These are phyloP conservation scores for Philotrypesis tridentata DNA, from an alignment of 1,140 invertebrate species.

Conservation along the genomic window DNA sequence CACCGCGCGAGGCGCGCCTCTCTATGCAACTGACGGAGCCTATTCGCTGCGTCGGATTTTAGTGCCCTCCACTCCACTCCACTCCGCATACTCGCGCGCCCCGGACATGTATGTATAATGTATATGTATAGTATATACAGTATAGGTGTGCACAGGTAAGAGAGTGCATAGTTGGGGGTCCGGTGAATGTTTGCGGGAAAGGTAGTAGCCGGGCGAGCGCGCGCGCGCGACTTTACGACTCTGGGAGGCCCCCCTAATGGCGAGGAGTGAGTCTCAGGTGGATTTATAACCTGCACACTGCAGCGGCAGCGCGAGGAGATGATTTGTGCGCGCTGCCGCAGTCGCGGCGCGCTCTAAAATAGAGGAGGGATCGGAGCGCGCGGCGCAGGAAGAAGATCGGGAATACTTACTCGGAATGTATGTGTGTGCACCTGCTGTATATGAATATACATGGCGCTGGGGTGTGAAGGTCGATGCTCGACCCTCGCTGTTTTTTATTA, in stretches of 20 bases:
- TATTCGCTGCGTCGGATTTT: not conserved
- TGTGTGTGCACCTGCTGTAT: too few relatives aligned
- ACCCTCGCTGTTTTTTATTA: too few relatives aligned
- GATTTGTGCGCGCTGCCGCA: too few relatives aligned
- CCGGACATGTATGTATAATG: not conserved
- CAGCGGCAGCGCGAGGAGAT: too few relatives aligned
- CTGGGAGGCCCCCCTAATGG: not conserved
- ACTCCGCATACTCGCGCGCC: too few relatives aligned
- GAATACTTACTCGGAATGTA: not conserved
- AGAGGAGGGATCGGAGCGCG: not conserved
- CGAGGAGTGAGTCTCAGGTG: not conserved
- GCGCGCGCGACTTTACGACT: not conserved
- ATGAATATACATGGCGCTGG: too few relatives aligned
- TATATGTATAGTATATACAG: not conserved
- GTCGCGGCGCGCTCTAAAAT: too few relatives aligned
- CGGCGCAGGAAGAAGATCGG: too few relatives aligned
- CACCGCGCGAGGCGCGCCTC: not conserved
- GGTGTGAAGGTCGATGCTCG: too few relatives aligned
- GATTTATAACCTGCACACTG: not conserved
- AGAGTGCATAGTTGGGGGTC: not conserved
- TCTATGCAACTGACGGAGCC: not conserved
- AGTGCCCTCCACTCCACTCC: too few relatives aligned
- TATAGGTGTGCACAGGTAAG: not conserved
- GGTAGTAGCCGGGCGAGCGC: constrained; percentile 24
- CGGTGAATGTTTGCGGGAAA: constrained; percentile 17